Conservation (phyloP, 2,113 vertebrate species). For the Anarrhichthys ocellatus region DNA sequence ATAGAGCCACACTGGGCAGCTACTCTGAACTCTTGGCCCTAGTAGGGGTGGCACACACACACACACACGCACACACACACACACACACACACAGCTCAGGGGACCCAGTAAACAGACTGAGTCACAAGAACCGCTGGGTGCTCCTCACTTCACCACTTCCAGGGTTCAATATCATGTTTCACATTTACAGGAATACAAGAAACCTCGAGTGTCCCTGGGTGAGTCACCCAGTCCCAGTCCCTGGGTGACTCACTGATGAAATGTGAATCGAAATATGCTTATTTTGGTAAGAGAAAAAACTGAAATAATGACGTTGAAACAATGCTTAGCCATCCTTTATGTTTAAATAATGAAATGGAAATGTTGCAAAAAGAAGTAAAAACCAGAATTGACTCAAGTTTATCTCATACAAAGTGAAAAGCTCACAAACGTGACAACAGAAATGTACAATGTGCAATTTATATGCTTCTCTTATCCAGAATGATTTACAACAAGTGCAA, state of each 20-base stretch:
- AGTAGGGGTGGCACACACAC: neutral
- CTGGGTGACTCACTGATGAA: neutral
- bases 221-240: constrained; percentile 9
- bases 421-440: constrained; percentile 22
- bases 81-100: neutral
- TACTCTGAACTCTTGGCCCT: neutral
- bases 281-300: neutral
- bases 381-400: neutral
- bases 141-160: constrained; percentile 36
- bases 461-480: constrained; percentile 9
- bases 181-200: constrained; percentile 23
- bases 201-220: neutral
- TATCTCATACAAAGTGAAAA: neutral
- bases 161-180: constrained; percentile 34
- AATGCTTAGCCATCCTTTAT: neutral
- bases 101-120: constrained; percentile 45
- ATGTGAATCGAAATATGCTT: neutral
- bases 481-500: constrained; percentile 47
- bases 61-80: too few species aligned
- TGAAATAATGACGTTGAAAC: neutral
- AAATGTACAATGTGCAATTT: constrained; percentile 23
- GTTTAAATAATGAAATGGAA: constrained; percentile 7
- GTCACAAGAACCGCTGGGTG: constrained; percentile 33
- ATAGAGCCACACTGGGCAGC: constrained; percentile 13
- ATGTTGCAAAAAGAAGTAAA: constrained; percentile 14